These are phyloP conservation scores for Drosophila subsilvestris DNA, from an alignment of 2,888 invertebrate genomes.

Conservation along the genomic window DNA sequence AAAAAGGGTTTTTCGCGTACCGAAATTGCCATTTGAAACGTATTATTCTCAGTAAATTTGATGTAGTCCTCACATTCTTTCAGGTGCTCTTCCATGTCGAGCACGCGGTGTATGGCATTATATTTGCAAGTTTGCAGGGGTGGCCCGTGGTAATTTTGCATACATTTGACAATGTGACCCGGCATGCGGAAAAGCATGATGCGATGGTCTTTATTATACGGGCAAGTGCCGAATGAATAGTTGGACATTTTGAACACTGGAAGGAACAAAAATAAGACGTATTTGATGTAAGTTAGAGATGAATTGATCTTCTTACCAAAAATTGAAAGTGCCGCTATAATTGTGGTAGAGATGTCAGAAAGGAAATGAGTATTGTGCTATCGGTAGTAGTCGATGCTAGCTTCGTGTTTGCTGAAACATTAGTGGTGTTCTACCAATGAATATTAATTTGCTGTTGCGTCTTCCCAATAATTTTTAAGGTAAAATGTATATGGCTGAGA, in stretches of 20 bases:
- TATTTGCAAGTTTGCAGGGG: conserved; percentile 79
- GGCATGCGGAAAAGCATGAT: conserved; percentile 55
- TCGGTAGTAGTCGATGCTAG: too few species aligned
- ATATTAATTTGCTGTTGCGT: background rate
- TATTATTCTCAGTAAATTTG: conserved; percentile 53
- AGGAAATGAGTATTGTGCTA: background rate
- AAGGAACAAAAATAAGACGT: background rate
- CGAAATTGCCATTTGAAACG: conserved; percentile 49
- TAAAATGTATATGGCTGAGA: too few species aligned
- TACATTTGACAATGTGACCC: conserved; percentile 60
- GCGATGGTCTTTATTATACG: conserved; percentile 58
- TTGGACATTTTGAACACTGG: conserved; percentile 35
- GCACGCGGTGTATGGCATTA: conserved; percentile 82
- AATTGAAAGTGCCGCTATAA: conserved; percentile 2
- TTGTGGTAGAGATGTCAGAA: background rate
- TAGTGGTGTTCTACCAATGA: background rate
- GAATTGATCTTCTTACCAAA: background rate
- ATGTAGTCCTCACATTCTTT: conserved; percentile 68
- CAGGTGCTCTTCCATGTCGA: conserved; percentile 74
- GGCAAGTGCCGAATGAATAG: conserved; percentile 49
- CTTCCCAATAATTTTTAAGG: too few species aligned
- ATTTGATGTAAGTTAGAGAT: background rate
- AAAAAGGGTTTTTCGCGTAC: conserved; percentile 16
- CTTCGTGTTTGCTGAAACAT: too few species aligned
- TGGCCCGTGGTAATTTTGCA: conserved; percentile 58